Conservation (phyloP, 2,113 vertebrate species). For the Herpailurus yagouaroundi region DNA sequence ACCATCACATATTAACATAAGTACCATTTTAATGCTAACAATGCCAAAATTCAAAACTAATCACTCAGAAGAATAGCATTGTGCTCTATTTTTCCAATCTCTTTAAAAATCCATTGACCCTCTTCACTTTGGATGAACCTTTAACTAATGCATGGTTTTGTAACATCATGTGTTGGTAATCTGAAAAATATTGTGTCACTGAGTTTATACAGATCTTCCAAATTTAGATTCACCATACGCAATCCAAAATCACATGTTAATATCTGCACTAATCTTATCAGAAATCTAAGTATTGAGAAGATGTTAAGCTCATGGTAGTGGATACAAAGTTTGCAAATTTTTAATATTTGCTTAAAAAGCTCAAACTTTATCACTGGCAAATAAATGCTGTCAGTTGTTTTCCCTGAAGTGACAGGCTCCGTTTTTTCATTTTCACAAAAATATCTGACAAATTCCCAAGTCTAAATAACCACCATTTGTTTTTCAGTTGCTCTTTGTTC, state of each 20-base stretch:
- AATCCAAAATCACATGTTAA: neutral
- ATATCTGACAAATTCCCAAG: neutral
- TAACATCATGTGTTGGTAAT: neutral
- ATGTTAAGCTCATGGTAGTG: neutral
- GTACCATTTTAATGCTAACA: neutral
- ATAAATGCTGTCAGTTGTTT: neutral
- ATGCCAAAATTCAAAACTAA: neutral
- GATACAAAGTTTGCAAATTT: neutral
- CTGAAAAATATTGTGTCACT: neutral
- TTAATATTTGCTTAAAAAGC: neutral
- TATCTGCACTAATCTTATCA: neutral
- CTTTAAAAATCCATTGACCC: neutral
- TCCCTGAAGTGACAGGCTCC: neutral
- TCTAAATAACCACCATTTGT: neutral
- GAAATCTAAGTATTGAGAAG: neutral
- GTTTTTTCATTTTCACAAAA: constrained; percentile 25
- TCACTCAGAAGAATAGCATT: neutral
- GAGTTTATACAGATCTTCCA: neutral
- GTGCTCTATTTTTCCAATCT: neutral
- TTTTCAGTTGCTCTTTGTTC: neutral
- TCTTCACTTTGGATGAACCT: neutral
- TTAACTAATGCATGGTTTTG: neutral
- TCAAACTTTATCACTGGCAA: neutral
- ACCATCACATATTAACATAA: neutral
- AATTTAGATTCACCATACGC: neutral